These are phyloP conservation scores for Epistrophe eligans DNA, from an alignment of 2,888 invertebrate species.

Conservation along the genomic window DNA sequence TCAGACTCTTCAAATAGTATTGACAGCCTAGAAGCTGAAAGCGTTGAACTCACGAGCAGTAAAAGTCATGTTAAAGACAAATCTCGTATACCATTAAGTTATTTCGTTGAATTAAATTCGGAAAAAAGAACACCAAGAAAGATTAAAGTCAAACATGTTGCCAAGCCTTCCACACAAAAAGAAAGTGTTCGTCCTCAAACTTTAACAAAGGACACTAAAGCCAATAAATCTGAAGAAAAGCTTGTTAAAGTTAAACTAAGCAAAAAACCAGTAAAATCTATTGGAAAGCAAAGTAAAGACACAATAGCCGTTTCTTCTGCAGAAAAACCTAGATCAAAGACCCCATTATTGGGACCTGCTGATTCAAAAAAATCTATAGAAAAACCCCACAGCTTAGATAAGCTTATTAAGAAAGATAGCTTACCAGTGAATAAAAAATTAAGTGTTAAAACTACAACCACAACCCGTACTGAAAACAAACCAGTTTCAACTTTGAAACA, in stretches of 20 bases:
- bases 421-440: neutral
- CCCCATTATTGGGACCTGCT: neutral
- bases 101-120: constrained; percentile 73
- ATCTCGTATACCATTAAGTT: constrained; percentile 56
- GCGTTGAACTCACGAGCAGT: neutral
- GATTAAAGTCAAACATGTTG: neutral
- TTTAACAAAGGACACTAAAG: neutral
- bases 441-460: constrained; percentile 5
- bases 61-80: neutral
- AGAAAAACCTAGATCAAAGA: neutral
- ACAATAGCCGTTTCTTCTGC: neutral
- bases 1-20: constrained; percentile 49
- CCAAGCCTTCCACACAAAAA: neutral
- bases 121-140: neutral
- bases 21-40: constrained; percentile 70
- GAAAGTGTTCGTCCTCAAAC: neutral
- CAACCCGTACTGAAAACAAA: neutral
- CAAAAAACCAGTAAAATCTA: neutral
- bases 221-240: neutral
- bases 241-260: neutral
- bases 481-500: neutral
- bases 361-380: neutral
- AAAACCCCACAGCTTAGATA: neutral
- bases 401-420: constrained; percentile 69
- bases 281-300: neutral